A percentile compares a stretch with the other conserved stretches of the same genome.
phyloP scores from a whole-genome alignment of 2,113 vertebrate species.

The Pollimyrus isidori region DNA sequence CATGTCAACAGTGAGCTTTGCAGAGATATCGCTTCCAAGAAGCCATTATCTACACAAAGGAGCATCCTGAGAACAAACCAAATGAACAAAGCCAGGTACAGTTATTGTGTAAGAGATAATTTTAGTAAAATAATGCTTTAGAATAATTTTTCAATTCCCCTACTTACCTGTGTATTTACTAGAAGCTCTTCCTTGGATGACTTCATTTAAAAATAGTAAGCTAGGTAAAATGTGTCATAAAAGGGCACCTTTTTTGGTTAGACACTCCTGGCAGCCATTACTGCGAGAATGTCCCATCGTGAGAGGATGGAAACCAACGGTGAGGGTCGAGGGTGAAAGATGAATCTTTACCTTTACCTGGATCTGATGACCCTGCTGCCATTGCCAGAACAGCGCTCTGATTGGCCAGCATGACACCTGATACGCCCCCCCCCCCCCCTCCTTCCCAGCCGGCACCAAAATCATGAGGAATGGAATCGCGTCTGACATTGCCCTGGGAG shows the following conservation, averaged over 20 bases:
- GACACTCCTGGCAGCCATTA: background rate
- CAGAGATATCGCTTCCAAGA: background rate
- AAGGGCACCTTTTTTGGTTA: background rate
- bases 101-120: background rate
- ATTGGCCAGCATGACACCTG: background rate
- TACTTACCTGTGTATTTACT: background rate
- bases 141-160: background rate
- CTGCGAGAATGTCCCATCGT: background rate
- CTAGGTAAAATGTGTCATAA: background rate
- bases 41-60: background rate
- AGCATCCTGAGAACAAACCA: background rate
- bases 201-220: background rate
- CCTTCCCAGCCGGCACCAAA: background rate
- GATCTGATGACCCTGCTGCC: background rate
- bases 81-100: background rate
- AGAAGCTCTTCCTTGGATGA: background rate
- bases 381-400: background rate
- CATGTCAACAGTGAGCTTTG: background rate
- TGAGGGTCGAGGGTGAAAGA: background rate
- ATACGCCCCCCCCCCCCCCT: background rate
- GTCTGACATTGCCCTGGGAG: conserved; percentile 13
- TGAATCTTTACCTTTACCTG: background rate
- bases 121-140: background rate
- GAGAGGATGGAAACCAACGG: background rate
- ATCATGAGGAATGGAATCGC: background rate